phyloP scores from a whole-genome alignment of 2,888 invertebrate genomes.

The Mamestra brassicae region DNA sequence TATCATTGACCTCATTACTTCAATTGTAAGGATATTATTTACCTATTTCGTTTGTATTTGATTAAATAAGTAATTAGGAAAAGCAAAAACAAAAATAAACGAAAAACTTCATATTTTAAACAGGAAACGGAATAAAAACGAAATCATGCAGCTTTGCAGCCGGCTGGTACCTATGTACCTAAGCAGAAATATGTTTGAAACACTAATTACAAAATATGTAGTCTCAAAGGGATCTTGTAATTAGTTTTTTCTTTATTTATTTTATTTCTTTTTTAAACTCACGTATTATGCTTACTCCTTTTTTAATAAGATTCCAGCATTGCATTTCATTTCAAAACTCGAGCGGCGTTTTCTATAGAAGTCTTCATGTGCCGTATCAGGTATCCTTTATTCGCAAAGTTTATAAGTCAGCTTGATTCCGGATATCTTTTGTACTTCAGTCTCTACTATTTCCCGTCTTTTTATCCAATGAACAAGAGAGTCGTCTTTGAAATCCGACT shows the following conservation, averaged over 20 bases:
- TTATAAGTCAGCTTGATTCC: slow-evolving; percentile 8
- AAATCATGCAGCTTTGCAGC: background rate
- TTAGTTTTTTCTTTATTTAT: background rate
- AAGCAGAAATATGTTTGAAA: background rate
- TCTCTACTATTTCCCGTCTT: slow-evolving; percentile 2
- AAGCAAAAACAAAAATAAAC: background rate
- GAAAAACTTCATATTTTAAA: too few relatives aligned
- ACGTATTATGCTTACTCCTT: too few relatives aligned
- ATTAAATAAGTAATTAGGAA: background rate
- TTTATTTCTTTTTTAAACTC: too few relatives aligned
- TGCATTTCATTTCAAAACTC: background rate
- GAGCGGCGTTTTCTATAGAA: background rate
- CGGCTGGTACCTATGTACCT: background rate
- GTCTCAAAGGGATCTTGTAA: slow-evolving; percentile 6
- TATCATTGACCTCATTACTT: too few relatives aligned
- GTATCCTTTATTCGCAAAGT: slow-evolving; percentile 33
- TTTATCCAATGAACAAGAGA: slow-evolving; percentile 6
- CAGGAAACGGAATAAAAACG: background rate
- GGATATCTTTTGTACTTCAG: slow-evolving; percentile 53
- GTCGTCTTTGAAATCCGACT: background rate
- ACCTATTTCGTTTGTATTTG: background rate
- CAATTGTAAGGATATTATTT: background rate
- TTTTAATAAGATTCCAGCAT: background rate
- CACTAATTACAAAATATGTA: background rate
- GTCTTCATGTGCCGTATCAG: slow-evolving; percentile 21